Evolutionary conservation across 2,888 invertebrate genomes (phyloP), one percentile per base, ranked within the genome.

Genomic region (Synergus umbraculus): DNA sequence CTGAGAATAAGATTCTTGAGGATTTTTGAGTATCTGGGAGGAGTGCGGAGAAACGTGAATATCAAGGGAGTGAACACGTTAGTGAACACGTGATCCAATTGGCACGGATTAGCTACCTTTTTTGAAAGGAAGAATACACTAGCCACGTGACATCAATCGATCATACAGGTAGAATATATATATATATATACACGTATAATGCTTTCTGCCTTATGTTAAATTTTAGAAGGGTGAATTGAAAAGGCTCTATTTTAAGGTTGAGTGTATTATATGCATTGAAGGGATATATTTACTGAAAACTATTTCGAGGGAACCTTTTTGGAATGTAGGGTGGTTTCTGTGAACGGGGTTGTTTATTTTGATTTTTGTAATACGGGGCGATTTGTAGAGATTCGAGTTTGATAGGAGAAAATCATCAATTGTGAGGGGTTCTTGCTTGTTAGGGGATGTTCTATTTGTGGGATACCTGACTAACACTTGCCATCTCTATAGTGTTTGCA

Each of bases 81-180:
- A 22, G n/a, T 49, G 46, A 54, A 73, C 73, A 73, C 73, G 73
- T 73, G 73, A 73, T 49, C 37, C 49, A 37, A 37, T 73, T 73
- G 54, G 54, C 54, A 73, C 29, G 73, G 73, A 73, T 73, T 73
- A 54, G 54, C 54, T 73, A 58, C 37, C 66, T 66, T 43, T 64
- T 64, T 66, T 43, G 12, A 66, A 18, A 43, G 63, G 29, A 63
- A 63, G 63, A 63, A 63, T 22, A 41, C 69, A 69, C 49, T 29
- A 15, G 37, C 37, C 54, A 73, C 37, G 54, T 54, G 54, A 73
- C 73, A 37, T 37, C 54, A 15, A 54, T 73, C 54, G 54, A 54
- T 73, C 29, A 54, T 37, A 54, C 41, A 73, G 73, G 73, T 73
- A 73, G 37, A 54, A 73, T 5, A 63, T 22, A 18, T 22, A 18